A percentile compares a stretch with the other conserved stretches of the same genome.
Conservation (phyloP, 2,113 vertebrate species). For the Fregata magnificens region DNA sequence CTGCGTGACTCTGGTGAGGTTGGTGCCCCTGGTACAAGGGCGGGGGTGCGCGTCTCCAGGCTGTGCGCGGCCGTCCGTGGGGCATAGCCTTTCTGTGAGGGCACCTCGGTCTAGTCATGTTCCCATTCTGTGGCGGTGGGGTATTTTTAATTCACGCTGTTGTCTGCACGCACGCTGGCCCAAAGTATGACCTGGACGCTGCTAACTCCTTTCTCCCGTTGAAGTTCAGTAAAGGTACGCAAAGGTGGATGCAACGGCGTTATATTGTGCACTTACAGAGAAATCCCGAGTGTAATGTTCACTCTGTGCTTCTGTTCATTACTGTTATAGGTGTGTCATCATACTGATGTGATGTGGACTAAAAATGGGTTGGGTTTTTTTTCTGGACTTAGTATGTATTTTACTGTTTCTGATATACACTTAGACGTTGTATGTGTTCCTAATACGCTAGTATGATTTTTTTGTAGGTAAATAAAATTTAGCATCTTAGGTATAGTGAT, state of each 20-base stretch:
- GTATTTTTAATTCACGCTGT: background rate
- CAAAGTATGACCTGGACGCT: accelerated
- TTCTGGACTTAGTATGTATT: background rate
- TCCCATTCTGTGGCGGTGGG: background rate
- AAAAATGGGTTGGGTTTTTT: background rate
- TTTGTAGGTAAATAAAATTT: background rate
- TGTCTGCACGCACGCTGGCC: background rate
- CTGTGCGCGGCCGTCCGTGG: background rate
- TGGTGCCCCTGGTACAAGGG: background rate
- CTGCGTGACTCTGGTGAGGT: background rate
- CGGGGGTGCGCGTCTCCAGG: background rate
- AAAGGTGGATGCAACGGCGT: background rate
- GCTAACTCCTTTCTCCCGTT: accelerated
- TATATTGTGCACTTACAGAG: accelerated
- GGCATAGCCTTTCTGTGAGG: background rate
- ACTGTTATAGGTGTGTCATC: background rate
- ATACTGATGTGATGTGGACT: accelerated
- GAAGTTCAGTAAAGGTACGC: background rate
- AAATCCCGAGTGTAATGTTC: background rate
- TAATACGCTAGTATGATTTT: background rate
- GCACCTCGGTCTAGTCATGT: accelerated
- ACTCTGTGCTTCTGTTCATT: accelerated
- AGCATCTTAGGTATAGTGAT: background rate
- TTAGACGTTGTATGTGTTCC: background rate
- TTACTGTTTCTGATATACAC: background rate